phyloP scores from a whole-genome alignment of 2,113 vertebrate species.

The Alouatta palliata region DNA sequence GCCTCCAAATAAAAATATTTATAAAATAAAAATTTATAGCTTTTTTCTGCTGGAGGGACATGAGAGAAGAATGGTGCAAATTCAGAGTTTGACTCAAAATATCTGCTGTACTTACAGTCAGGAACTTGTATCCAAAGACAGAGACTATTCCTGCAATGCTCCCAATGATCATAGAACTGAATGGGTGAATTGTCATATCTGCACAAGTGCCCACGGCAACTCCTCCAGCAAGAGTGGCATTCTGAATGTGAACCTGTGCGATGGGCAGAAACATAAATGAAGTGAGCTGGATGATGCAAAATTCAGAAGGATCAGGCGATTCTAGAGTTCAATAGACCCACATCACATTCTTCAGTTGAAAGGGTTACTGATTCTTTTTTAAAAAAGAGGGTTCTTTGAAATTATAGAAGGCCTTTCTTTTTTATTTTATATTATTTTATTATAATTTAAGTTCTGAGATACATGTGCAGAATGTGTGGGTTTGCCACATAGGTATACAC shows the following conservation, averaged over 20 bases:
- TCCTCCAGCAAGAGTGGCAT: slow-evolving; percentile 96
- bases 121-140: slow-evolving; percentile 91
- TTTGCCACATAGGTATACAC: too few species aligned
- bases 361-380: background rate
- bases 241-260: slow-evolving; percentile 95
- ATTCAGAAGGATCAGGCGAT: background rate
- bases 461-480: too few species aligned
- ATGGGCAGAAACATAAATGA: background rate
- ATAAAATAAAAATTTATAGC: background rate
- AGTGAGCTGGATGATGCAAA: accelerated
- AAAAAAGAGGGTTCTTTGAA: background rate
- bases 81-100: background rate
- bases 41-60: background rate
- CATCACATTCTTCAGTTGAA: background rate
- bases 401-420: background rate
- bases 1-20: background rate
- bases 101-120: slow-evolving; percentile 87
- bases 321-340: background rate
- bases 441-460: too few species aligned
- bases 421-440: too few species aligned
- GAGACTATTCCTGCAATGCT: slow-evolving; percentile 90
- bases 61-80: background rate
- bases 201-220: slow-evolving; percentile 97
- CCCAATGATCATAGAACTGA: slow-evolving; percentile 92
- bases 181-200: slow-evolving; percentile 89